phyloP scores from a whole-genome alignment of 1,140 invertebrate species.

The Gonatopus flavifemur region DNA sequence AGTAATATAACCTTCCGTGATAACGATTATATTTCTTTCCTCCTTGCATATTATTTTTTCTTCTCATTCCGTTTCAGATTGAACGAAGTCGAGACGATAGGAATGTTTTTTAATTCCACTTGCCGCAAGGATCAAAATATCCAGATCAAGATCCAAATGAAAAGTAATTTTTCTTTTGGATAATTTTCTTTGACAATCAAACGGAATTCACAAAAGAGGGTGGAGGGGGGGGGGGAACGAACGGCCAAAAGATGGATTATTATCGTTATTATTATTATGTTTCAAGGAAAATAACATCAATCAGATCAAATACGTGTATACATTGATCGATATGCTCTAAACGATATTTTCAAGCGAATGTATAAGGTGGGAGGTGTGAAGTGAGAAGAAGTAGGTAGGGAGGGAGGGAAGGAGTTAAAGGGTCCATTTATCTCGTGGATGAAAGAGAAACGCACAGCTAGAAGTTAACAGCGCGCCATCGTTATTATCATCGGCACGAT shows the following conservation, averaged over 20 bases:
- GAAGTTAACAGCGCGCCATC: constrained; percentile 4
- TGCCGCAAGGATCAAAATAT: too few relatives aligned
- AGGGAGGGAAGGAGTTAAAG: not conserved
- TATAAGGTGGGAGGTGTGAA: not conserved
- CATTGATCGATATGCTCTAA: constrained; percentile 10
- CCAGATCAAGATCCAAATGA: too few relatives aligned
- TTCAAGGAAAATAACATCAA: too few relatives aligned
- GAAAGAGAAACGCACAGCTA: not conserved
- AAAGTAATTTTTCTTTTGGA: too few relatives aligned
- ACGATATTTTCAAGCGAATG: constrained; percentile 2
- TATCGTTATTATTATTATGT: too few relatives aligned
- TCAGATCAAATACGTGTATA: too few relatives aligned
- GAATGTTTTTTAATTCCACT: constrained; percentile 14
- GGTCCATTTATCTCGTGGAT: too few relatives aligned
- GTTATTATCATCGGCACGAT: constrained; percentile 33
- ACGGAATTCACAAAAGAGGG: too few relatives aligned
- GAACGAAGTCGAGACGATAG: constrained; percentile 22
- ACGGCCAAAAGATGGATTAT: too few relatives aligned
- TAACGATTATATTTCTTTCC: constrained; percentile 24
- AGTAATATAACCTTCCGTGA: constrained; percentile 29
- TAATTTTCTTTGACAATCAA: too few relatives aligned
- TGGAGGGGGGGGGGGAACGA: too few relatives aligned
- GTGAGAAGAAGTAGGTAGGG: not conserved
- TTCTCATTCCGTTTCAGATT: constrained; percentile 21
- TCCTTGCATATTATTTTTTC: constrained; percentile 13